A percentile compares a stretch with the other conserved stretches of the same genome.
Conservation (phyloP, 2,113 vertebrate genomes). For the Camelus dromedarius region DNA sequence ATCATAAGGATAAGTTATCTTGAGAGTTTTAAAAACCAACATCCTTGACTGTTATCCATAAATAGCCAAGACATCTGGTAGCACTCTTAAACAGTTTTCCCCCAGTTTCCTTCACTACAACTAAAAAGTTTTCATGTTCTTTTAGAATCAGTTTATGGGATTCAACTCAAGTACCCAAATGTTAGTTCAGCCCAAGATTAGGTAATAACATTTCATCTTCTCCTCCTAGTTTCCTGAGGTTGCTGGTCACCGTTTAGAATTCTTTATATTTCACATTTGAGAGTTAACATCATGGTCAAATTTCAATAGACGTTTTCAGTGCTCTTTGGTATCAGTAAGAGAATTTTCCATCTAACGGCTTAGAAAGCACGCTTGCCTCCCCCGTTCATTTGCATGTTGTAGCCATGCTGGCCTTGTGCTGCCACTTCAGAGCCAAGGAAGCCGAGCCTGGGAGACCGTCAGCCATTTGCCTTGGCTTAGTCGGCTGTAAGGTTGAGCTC, state of each 20-base stretch:
- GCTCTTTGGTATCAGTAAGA: rapidly evolving
- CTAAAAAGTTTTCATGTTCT: background rate
- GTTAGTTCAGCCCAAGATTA: background rate
- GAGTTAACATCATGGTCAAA: background rate
- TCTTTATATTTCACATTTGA: background rate
- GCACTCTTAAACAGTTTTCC: background rate
- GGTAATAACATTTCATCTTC: background rate
- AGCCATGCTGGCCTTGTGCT: too few relatives aligned
- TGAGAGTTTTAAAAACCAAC: background rate
- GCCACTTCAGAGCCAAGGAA: background rate
- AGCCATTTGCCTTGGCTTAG: rapidly evolving
- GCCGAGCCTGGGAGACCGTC: rapidly evolving
- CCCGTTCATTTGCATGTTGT: rapidly evolving
- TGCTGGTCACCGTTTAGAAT: slow-evolving; percentile 57
- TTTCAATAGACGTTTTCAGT: background rate
- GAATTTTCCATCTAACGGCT: background rate
- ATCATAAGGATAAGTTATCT: background rate
- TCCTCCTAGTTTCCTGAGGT: slow-evolving; percentile 24
- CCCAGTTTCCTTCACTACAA: background rate
- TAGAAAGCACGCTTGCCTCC: background rate
- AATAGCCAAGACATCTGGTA: background rate
- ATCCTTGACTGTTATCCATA: background rate
- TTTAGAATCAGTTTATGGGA: slow-evolving; percentile 31
- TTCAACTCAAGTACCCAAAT: background rate
- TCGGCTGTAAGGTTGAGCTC: rapidly evolving